Evolutionary conservation across 2,797 vertebrate species (phyloP).

Genomic region (Syncerus caffer): DNA sequence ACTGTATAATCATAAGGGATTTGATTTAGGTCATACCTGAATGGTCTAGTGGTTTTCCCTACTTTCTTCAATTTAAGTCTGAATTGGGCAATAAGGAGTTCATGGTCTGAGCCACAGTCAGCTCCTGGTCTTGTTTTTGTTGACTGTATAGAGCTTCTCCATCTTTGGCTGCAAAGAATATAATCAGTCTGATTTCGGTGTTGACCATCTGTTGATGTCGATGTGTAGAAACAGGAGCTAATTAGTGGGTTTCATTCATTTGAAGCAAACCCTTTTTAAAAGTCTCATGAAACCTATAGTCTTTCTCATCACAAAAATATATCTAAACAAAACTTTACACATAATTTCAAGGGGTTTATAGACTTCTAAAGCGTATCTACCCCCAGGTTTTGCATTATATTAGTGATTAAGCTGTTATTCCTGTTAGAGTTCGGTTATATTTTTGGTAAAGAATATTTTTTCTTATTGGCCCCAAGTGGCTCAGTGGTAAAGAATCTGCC

Average conservation of each 20-base stretch:
- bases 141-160: no score
- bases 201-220: no score
- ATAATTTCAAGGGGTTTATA: background rate
- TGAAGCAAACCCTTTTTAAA: background rate
- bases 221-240: background rate
- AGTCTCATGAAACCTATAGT: background rate
- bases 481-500: background rate
- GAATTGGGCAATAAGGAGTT: no score
- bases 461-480: background rate
- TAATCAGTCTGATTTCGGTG: no score
- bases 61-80: no score
- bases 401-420: background rate
- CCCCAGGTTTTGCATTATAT: background rate
- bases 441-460: slow-evolving; percentile 13
- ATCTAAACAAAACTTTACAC: background rate
- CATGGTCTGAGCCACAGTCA: no score
- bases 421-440: background rate
- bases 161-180: no score
- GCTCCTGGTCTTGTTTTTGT: no score
- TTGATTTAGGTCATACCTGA: no score
- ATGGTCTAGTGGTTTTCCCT: no score
- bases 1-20: no score
- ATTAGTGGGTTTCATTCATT: background rate
- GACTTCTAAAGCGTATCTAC: background rate
- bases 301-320: background rate